These are phyloP conservation scores for Xyrichtys novacula DNA, from an alignment of 2,797 vertebrate species.

Conservation along the genomic window DNA sequence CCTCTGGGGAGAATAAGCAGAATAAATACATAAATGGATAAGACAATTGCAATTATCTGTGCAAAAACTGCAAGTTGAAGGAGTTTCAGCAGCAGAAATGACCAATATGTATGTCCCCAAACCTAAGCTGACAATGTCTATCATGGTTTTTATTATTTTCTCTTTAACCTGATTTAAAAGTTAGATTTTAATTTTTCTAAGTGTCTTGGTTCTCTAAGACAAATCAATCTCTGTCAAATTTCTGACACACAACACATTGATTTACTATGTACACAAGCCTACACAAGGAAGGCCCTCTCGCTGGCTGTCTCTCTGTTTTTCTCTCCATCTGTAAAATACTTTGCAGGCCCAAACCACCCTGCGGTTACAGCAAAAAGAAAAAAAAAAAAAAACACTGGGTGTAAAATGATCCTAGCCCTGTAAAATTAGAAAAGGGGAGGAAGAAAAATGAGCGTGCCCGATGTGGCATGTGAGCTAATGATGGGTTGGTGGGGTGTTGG, in stretches of 20 bases:
- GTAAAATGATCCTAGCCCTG: constrained; percentile 74
- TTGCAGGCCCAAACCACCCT: constrained; percentile 64
- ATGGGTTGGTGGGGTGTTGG: constrained; percentile 70
- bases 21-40: too few species aligned
- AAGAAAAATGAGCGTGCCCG: constrained; percentile 63
- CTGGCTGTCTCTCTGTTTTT: constrained; percentile 35
- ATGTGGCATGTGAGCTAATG: constrained; percentile 76
- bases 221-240: not conserved
- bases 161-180: not conserved
- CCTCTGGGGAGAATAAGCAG: too few species aligned
- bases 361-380: constrained; percentile 65
- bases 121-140: not conserved
- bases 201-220: not conserved
- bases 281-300: not conserved
- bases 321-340: constrained; percentile 55
- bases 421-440: constrained; percentile 74
- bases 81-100: too few species aligned
- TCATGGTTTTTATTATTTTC: not conserved
- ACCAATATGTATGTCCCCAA: too few species aligned
- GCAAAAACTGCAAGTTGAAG: too few species aligned
- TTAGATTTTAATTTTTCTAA: not conserved
- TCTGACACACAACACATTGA: not conserved
- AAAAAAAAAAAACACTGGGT: constrained; percentile 53
- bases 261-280: not conserved
- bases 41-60: too few species aligned